Percentiles rank a stretch among this genome's conserved stretches.
These are phyloP conservation scores for Platycnemis pennipes DNA, from an alignment of 2,888 invertebrate genomes.

Conservation along the genomic window DNA sequence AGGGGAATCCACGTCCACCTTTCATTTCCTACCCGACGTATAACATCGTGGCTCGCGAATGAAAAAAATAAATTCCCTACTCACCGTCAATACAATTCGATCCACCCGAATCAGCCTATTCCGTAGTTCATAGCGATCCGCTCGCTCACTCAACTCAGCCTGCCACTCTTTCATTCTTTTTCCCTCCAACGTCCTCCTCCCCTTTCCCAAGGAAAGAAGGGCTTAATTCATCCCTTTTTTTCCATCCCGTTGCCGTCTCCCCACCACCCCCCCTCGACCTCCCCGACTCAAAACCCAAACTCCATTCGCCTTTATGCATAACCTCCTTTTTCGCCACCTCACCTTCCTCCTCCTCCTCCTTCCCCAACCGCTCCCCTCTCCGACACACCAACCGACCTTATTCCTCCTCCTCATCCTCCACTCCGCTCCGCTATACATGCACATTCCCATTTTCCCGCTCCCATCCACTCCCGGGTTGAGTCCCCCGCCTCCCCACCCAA, in stretches of 20 bases:
- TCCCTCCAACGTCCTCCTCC: no score
- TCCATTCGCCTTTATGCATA: constrained; percentile 68
- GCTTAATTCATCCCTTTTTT: constrained; percentile 34
- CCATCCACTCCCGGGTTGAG: not conserved
- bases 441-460: not conserved
- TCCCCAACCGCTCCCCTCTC: not conserved
- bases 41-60: not conserved
- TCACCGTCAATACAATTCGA: not conserved
- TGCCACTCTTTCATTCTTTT: not conserved
- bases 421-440: not conserved
- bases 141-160: not conserved
- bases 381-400: not conserved
- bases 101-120: not conserved
- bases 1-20: not conserved
- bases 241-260: not conserved
- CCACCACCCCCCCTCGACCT: constrained; percentile 69
- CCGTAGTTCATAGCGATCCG: not conserved
- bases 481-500: not conserved
- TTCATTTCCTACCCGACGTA: not conserved
- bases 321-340: constrained; percentile 71
- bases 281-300: constrained; percentile 74
- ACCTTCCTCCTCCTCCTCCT: constrained; percentile 60
- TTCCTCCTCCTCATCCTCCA: not conserved
- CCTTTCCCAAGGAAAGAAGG: no score
- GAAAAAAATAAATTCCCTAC: not conserved